Base-by-base conservation (phyloP, 1,140 invertebrate species). In the Sarcophaga bullata region DNA sequence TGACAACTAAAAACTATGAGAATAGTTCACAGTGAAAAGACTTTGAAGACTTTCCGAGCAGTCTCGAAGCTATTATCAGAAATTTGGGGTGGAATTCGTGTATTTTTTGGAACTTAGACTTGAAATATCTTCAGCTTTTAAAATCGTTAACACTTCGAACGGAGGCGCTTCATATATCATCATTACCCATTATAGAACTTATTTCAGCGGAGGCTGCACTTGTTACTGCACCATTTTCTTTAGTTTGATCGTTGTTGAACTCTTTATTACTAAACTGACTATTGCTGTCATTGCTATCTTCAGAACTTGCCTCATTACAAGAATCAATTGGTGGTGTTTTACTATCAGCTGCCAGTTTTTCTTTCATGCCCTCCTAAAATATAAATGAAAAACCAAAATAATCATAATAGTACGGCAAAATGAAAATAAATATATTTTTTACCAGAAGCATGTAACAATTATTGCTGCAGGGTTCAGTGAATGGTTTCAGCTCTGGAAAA, bases 361-460 rank as follows among this genome's bases (percentile, higher is more conserved):
- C 96, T 85, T 95, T 95, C 90, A 96, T 95, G 46, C 94, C 95
- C 84, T 96, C 95, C 95, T 95, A 85, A 0, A 86, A 46, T 90
- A 84, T 84, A 83, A 54, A 62, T 47, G 48, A 37, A 54, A 80
- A 9, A 4, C n/a, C 25, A 80, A 25, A 17, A 25, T 81, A 11
- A 72, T 72, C 0, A 62, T 25, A 62, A 37, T 37, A 37, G 25
- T 68, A 82, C 46, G 72, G 13, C 13, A 19, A 15, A 48, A 82
- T 7, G 0, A 10, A 68, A 78, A 17, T 72, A 49, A 48, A 47
- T 9, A 15, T 48, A 50, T 11, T 72, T 90, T 91, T 92, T 89
- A 96, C 96, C 92, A 98, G 90, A 86, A 97, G 92, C 93, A 98
- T 95, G 87, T 96, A 99, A 91, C 98, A 99, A 85, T 95, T 94